phyloP scores from a whole-genome alignment of 2,113 vertebrate species.

The Hemicordylus capensis region DNA sequence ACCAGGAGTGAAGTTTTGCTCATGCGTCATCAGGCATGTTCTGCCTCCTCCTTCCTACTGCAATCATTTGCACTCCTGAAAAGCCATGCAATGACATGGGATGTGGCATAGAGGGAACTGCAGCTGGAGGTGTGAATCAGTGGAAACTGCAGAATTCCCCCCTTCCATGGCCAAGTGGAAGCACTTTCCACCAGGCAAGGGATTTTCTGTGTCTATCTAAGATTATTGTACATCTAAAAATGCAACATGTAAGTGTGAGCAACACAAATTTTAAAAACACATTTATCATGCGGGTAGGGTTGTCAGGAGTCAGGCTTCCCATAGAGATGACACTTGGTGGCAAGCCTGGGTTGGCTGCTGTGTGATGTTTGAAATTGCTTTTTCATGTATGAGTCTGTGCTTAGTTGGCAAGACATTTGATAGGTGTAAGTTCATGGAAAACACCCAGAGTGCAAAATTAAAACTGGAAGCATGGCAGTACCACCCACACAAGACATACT shows the following conservation, averaged over 20 bases:
- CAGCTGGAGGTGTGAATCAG: neutral
- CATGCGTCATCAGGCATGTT: neutral
- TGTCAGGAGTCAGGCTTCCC: neutral
- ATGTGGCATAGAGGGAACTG: neutral
- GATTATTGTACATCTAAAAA: neutral
- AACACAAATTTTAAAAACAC: neutral
- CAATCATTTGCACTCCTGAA: neutral
- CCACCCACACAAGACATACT: neutral
- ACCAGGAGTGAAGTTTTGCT: neutral
- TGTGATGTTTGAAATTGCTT: too few species aligned
- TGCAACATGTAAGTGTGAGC: neutral
- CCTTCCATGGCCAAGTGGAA: neutral
- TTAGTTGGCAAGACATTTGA: neutral
- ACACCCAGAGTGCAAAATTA: slow-evolving; percentile 5
- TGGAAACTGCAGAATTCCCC: neutral
- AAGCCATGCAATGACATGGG: neutral
- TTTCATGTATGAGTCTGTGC: neutral
- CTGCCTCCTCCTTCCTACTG: neutral
- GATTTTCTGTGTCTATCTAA: neutral
- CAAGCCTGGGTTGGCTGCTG: neutral
- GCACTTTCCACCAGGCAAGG: neutral
- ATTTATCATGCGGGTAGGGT: neutral
- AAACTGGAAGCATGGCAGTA: neutral
- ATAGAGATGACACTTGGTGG: neutral
- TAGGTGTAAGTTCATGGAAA: neutral